Percentiles rank a stretch among this genome's conserved stretches.
Evolutionary conservation across 2,113 vertebrate genomes (phyloP).

Genomic region (Pontoporia blainvillei): DNA sequence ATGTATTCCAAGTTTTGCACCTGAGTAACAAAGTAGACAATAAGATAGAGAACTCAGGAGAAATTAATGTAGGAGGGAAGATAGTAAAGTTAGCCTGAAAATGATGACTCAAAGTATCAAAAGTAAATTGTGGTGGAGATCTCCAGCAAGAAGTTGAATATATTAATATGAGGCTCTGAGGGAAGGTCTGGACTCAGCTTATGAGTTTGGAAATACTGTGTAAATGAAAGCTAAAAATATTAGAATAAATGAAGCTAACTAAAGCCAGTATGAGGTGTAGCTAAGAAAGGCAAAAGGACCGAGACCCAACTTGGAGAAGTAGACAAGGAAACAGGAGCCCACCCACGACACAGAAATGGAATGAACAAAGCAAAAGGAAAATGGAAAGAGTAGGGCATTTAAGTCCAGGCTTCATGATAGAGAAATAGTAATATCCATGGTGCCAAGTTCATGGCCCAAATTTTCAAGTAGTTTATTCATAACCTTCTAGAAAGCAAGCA

Average conservation of each 20-base stretch:
- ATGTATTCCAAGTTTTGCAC: not conserved
- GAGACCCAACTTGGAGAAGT: not conserved
- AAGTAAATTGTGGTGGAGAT: not conserved
- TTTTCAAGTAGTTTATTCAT: not conserved
- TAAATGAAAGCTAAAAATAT: not conserved
- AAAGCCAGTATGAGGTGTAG: not conserved
- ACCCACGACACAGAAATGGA: not conserved
- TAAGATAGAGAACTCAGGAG: not conserved
- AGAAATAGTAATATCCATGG: not conserved
- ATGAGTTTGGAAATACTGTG: not conserved
- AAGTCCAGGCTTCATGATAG: not conserved
- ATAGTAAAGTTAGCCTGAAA: not conserved
- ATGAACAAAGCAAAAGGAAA: not conserved
- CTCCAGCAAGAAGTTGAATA: not conserved
- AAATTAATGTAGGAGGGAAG: not conserved
- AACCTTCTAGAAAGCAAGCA: not conserved
- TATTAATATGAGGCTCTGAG: not conserved
- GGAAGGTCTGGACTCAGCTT: not conserved
- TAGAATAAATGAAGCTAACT: not conserved
- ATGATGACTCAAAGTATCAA: not conserved
- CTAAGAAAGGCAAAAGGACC: not conserved
- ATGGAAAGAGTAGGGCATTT: not conserved
- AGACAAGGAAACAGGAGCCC: not conserved
- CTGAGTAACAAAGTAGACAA: not conserved
- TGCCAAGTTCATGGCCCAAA: not conserved